Base-by-base conservation (phyloP, 2,797 vertebrate species). In the Siniperca obscura region DNA sequence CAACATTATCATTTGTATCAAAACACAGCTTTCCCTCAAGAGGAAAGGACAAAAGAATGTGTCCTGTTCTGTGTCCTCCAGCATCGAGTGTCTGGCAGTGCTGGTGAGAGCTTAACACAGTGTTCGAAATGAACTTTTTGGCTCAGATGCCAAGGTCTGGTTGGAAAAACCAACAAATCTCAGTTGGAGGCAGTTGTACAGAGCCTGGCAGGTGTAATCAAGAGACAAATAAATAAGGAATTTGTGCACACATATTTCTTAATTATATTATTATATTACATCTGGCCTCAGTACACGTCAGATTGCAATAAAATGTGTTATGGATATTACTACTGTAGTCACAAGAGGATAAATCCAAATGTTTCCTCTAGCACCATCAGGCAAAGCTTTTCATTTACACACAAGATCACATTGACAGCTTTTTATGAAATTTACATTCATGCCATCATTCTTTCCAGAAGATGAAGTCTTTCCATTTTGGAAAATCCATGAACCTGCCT, bases 1-100 rank as follows among this genome's bases (percentile, higher is more conserved):
- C 82, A 75, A 21, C 34, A 68, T 56, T n/a, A 46, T 75, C 40
- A 48, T 68, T 68, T 59, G 34, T 30, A 69, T 69, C 27, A 72
- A 66, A 69, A 62, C 22, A 30, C 14, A 22, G 66, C 13, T 27
- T 70, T 72, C 25, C 48, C 57, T 62, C 14, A 36, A 62, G 62
- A 38, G n/a, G n/a, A 61, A 74, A 56, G n/a, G 59, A 76, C 56
- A 11, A 76, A 70, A 19, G 5, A 36, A 42, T 21, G 46, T 56
- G 38, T 60, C 22, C 17, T 55, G 7, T 67, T 79, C 14, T 55
- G 7, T 67, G 76, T 62, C 30, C 44, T 61, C 12, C 1, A 4
- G 30, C 30, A 30, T 30, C 30, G 30, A 68, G 42, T 2, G 42
- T 68, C 30, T 71, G 65, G 64, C 77, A n/a, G 69, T 19, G 40